Evolutionary conservation across 2,797 vertebrate genomes (phyloP), one percentile per base, ranked within the genome.

Genomic region (Myotis daubentonii): DNA sequence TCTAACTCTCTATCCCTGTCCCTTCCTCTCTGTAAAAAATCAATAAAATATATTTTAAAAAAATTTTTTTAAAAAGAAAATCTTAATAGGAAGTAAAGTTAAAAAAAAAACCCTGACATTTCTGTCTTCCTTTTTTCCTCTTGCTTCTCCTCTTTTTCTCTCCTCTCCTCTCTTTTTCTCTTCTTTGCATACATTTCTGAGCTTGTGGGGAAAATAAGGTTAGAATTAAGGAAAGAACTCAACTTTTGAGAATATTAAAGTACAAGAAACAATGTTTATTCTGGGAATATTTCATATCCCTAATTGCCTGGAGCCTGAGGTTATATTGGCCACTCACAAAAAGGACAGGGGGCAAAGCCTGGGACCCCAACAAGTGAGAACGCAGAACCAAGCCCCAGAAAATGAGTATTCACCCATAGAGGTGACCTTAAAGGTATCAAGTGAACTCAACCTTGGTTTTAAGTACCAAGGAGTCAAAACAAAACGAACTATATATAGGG

Each of bases 241-340:
- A 90, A 88, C 71, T 62, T 5, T 38, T 15, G 38, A 90, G 25
- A 80, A 85, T 62, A 92, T 74, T 87, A 17, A 92, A 93, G 4
- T 68, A 36, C 36, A 62, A 70, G 78, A 81, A 94, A 65, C 4
- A 82, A 23, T 60, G 70, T 71, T 93, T 93, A 19, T 33, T 8
- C 0, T 68, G 44, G 30, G 16, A 11, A 13, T 44, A 71, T 81
- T 33, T 78, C 8, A 19, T 20, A 93, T 92, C 82, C 36, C 25
- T 74, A 33, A 55, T 74, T 89, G 10, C n/a, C 84, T 84, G 25
- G 19, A 86, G 15, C 3, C 49, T 38, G 2, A 68, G 11, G 79
- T 91, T 79, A 79, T 94, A 38, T n/a, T 93, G 80, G 49, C 5
- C 44, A 62, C 28, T 82, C 44, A 51, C 9, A 92, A 72, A 33